Conservation (phyloP, 2,888 invertebrate species). For the Coremacera marginata region DNA sequence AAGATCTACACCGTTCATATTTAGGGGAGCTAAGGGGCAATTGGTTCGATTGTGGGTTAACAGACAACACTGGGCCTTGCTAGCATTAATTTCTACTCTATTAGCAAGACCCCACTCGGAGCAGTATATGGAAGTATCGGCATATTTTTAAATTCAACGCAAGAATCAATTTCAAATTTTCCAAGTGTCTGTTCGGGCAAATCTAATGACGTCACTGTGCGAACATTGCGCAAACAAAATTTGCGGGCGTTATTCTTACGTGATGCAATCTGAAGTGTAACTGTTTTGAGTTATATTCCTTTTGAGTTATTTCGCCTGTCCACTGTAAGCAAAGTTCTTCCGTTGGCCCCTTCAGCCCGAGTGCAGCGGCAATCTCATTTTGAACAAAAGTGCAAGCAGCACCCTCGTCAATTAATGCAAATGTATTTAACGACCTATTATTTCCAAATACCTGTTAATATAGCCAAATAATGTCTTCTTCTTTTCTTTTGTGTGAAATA, state of each 20-base stretch:
- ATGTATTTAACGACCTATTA: neutral
- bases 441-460: slow-evolving; percentile 30
- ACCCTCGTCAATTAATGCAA: slow-evolving; percentile 35
- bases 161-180: neutral
- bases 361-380: neutral
- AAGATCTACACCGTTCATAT: too few species aligned
- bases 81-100: too few species aligned
- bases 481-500: neutral
- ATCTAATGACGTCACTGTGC: neutral
- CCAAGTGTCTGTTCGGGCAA: slow-evolving; percentile 1
- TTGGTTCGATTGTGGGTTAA: too few species aligned
- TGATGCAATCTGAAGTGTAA: slow-evolving; percentile 25
- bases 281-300: slow-evolving; percentile 35
- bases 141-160: neutral
- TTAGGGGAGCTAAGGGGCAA: too few species aligned
- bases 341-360: slow-evolving; percentile 12
- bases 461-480: slow-evolving; percentile 31
- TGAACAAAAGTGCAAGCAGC: slow-evolving; percentile 31
- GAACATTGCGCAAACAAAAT: neutral
- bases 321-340: slow-evolving; percentile 28
- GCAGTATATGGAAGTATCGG: neutral
- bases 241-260: neutral
- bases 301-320: slow-evolving; percentile 38
- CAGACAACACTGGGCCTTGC: too few species aligned
- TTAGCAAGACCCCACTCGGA: too few species aligned